phyloP scores from a whole-genome alignment of 2,888 invertebrate species.

The Amiota minor region DNA sequence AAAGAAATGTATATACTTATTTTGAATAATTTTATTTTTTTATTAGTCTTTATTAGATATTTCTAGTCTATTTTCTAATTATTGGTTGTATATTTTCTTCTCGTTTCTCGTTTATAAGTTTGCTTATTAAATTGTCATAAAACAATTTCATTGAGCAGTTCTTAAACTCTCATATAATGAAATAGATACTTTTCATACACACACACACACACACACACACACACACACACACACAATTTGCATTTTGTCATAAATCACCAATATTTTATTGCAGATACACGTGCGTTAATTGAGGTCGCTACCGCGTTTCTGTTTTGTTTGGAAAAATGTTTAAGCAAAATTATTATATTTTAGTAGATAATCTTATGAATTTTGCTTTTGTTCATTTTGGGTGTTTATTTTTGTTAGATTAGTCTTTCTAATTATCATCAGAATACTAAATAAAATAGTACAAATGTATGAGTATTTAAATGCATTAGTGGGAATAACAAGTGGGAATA shows the following conservation, averaged over 20 bases:
- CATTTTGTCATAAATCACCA: background rate
- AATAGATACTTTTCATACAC: background rate
- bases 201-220: background rate
- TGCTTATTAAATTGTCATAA: no score
- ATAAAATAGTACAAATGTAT: no score
- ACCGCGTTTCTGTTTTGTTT: background rate
- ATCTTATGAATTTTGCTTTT: conserved; percentile 4
- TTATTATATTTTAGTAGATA: background rate
- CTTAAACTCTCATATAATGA: background rate
- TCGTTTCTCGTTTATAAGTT: no score
- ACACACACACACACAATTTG: background rate
- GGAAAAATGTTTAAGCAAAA: background rate
- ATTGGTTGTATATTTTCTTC: no score
- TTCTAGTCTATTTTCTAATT: no score
- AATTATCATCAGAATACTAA: no score
- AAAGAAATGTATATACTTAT: no score
- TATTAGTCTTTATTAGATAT: no score
- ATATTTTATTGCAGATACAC: conserved; percentile 8
- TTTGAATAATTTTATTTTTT: no score
- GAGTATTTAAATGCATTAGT: no score
- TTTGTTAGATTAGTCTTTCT: no score
- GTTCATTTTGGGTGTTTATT: background rate
- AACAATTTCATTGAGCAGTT: background rate
- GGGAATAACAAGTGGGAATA: no score
- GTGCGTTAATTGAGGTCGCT: background rate